Conservation (phyloP, 2,888 invertebrate genomes). For the Ichneumon xanthorius region DNA sequence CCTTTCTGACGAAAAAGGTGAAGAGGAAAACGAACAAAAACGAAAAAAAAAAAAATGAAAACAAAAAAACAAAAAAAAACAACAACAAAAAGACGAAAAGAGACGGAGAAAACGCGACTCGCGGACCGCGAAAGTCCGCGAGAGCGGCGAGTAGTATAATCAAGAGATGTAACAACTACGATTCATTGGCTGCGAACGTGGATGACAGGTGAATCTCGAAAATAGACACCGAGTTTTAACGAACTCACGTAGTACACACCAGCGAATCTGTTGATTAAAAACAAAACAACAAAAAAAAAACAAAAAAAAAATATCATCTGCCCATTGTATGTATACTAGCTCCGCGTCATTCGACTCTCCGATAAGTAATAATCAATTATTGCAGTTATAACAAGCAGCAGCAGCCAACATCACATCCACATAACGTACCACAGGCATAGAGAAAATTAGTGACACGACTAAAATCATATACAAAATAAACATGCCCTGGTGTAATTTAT, state of each 20-base stretch:
- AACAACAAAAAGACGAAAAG: slow-evolving; percentile 60
- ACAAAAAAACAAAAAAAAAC: slow-evolving; percentile 20
- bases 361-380: slow-evolving; percentile 73
- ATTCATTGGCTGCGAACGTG: slow-evolving; percentile 38
- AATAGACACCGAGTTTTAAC: slow-evolving; percentile 24
- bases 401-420: slow-evolving; percentile 82
- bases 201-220: slow-evolving; percentile 23
- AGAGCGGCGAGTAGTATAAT: slow-evolving; percentile 6
- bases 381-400: slow-evolving; percentile 76
- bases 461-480: slow-evolving; percentile 80
- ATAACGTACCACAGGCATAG: slow-evolving; percentile 75
- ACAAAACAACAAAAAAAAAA: slow-evolving; percentile 9
- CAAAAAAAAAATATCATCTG: slow-evolving; percentile 63
- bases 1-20: slow-evolving; percentile 68
- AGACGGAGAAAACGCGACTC: slow-evolving; percentile 33
- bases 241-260: slow-evolving; percentile 25
- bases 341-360: slow-evolving; percentile 70
- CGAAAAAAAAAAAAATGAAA: slow-evolving; percentile 20
- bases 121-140: not conserved
- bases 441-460: slow-evolving; percentile 80
- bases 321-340: slow-evolving; percentile 72
- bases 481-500: slow-evolving; percentile 83
- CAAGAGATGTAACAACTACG: slow-evolving; percentile 1
- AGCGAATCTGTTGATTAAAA: slow-evolving; percentile 23
- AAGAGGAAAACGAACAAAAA: slow-evolving; percentile 48